Base-by-base conservation (phyloP, 1,140 invertebrate species). In the Danaus plexippus region DNA sequence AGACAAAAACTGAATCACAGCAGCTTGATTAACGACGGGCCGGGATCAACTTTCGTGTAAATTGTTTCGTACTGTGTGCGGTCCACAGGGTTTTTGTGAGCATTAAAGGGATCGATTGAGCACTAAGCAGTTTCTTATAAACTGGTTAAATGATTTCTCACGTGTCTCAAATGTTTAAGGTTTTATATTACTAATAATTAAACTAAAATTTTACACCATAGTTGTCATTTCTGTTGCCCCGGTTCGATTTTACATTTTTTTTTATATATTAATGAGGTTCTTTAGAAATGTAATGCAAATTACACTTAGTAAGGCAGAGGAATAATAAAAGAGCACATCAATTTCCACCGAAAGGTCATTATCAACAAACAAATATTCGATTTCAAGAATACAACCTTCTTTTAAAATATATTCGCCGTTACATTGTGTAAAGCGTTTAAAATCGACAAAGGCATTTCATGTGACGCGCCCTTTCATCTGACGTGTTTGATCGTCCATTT, bases 11-110 rank as follows among this genome's bases (percentile, higher is more conserved):
- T 51, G 56, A 57, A 67, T 72, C 61, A 58, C 57, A 56, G 55
- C 45, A 61, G 46, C 42, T 64, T 67, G 67, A 66, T 67, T 67
- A 71, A 77, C 73, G 70, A 73, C 57, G 66, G 64, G 61, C 69
- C 49, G 63, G 47, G 59, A 75, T 77, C 64, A 64, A 62, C 59
- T 77, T 77, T 71, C 75, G 62, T 69, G 60, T 57, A 69, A 67
- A 66, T 57, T 71, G 55, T 62, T 52, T 58, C 40, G 54, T 62
- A 50, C 59, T 58, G 63, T 66, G 71, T 72, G 71, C 61, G 73
- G 75, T 78, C 69, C 55, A 15, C 50, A 12, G 44, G 55, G 53
- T 72, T 71, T 69, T 69, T 68, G 62, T 47, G 10, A 46, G 11
- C 49, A 50, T 61, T 57, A 51, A 59, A 55, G 22, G 53, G 53